Conservation (phyloP, 2,888 invertebrate genomes). For the Agriopis leucophaearia region DNA sequence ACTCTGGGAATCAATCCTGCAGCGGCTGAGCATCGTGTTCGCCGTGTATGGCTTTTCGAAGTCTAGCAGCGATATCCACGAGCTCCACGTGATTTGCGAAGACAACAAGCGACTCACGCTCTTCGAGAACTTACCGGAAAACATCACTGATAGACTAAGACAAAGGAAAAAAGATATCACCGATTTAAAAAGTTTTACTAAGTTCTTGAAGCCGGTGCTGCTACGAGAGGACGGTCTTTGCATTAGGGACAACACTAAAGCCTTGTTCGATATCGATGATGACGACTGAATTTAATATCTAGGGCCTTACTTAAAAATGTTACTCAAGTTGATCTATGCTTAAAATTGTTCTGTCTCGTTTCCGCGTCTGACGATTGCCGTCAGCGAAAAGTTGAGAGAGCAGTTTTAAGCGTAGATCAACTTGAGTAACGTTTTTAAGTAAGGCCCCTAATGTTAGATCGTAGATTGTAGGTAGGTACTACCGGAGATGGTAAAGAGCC, state of each 20-base stretch:
- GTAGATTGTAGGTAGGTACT: background rate
- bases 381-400: too few relatives aligned
- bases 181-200: background rate
- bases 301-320: too few relatives aligned
- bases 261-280: constrained; percentile 12
- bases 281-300: constrained; percentile 12
- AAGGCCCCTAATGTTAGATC: too few relatives aligned
- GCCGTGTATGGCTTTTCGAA: constrained; percentile 14
- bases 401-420: too few relatives aligned
- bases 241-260: constrained; percentile 15
- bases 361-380: too few relatives aligned
- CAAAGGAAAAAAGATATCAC: constrained; percentile 13
- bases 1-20: constrained; percentile 17
- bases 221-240: constrained; percentile 9
- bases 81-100: constrained; percentile 20
- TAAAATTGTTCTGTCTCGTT: too few relatives aligned
- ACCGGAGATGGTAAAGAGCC: background rate
- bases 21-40: constrained; percentile 7
- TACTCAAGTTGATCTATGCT: too few relatives aligned
- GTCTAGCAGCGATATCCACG: constrained; percentile 4
- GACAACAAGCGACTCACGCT: constrained; percentile 9
- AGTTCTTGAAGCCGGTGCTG: constrained; percentile 10
- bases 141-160: background rate
- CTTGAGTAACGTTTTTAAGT: too few relatives aligned
- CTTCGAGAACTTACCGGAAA: constrained; percentile 1